Evolutionary conservation across 2,888 invertebrate species (phyloP).

Genomic region (Philereme vetulata): DNA sequence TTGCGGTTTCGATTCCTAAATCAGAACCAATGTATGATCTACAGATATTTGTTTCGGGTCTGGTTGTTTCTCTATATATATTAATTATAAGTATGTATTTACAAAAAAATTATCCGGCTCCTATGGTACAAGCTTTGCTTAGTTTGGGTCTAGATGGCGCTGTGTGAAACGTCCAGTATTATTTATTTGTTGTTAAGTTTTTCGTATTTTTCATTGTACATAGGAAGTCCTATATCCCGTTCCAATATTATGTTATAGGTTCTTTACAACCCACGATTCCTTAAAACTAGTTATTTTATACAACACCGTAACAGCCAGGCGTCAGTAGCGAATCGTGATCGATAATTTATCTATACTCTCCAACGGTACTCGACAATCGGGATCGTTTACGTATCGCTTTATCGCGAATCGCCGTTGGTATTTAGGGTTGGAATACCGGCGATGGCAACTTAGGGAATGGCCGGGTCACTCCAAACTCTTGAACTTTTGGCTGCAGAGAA

Average conservation of each 20-base stretch:
- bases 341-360: conserved; percentile 77
- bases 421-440: conserved; percentile 58
- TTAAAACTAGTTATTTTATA: conserved; percentile 49
- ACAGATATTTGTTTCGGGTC: no score
- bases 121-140: no score
- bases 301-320: conserved; percentile 65
- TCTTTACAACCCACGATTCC: conserved; percentile 14
- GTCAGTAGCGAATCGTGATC: conserved; percentile 80
- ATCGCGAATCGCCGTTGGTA: conserved; percentile 76
- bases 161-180: no score
- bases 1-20: no score
- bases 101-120: no score
- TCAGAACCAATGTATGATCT: no score
- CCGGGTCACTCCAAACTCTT: conserved; percentile 6
- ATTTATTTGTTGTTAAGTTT: no score
- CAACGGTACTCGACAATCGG: conserved; percentile 74
- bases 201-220: no score
- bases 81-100: no score
- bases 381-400: conserved; percentile 77
- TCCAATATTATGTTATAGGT: background rate
- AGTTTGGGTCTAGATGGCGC: no score
- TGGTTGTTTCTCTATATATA: no score
- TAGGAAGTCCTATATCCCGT: background rate
- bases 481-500: no score
- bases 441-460: conserved; percentile 8